Conservation (phyloP, 2,888 invertebrate species). For the Hydraecia micacea region DNA sequence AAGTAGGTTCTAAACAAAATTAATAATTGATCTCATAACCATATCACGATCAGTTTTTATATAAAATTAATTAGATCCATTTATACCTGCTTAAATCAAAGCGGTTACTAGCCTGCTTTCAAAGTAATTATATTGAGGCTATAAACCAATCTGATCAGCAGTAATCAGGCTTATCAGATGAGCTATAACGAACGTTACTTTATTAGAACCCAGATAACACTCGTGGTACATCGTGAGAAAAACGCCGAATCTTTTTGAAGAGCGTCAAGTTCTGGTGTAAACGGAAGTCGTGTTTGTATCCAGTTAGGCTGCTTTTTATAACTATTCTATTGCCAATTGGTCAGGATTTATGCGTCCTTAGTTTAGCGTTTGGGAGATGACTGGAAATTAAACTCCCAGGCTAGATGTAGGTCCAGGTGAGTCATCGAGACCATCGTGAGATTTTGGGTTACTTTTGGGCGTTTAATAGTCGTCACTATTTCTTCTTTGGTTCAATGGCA, state of each 20-base stretch:
- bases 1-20: conserved; percentile 52
- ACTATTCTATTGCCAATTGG: conserved; percentile 58
- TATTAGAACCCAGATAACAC: conserved; percentile 62
- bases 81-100: conserved; percentile 60
- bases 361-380: conserved; percentile 50
- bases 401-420: conserved; percentile 4
- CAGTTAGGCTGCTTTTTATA: conserved; percentile 33
- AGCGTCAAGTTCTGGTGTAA: conserved; percentile 53
- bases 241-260: conserved; percentile 53
- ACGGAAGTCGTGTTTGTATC: conserved; percentile 54
- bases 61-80: conserved; percentile 68
- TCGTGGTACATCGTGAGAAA: conserved; percentile 59
- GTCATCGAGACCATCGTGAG: not conserved
- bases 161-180: conserved; percentile 78
- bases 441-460: too few species aligned
- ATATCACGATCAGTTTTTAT: conserved; percentile 64
- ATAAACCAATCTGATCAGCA: conserved; percentile 74
- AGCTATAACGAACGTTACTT: conserved; percentile 59
- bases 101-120: conserved; percentile 65
- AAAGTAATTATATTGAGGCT: conserved; percentile 78
- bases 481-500: not conserved
- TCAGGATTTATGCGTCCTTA: conserved; percentile 62
- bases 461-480: not conserved
- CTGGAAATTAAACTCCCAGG: conserved; percentile 48
- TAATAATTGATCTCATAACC: conserved; percentile 60